phyloP scores from a whole-genome alignment of 2,113 vertebrate genomes.

The Todiramphus chloris region DNA sequence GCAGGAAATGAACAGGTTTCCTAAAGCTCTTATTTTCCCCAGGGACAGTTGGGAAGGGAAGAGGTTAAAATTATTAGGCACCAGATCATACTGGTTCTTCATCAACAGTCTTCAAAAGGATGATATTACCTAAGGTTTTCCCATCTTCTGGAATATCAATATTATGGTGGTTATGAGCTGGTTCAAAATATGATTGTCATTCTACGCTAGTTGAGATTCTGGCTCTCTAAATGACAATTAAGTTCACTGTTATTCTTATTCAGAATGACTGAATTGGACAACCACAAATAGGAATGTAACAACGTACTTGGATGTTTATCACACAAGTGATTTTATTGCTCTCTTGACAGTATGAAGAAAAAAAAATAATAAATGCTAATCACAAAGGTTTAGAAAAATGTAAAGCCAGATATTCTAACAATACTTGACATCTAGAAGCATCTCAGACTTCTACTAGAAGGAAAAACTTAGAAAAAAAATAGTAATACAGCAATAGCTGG shows the following conservation, averaged over 20 bases:
- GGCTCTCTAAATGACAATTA: neutral
- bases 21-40: conserved; percentile 1
- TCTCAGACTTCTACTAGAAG: neutral
- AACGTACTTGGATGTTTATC: neutral
- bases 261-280: neutral
- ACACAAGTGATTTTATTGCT: neutral
- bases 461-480: neutral
- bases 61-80: neutral
- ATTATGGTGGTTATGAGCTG: too few relatives aligned
- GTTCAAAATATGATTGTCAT: neutral
- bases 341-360: neutral
- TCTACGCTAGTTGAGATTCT: neutral
- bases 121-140: neutral
- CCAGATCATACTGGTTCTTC: neutral
- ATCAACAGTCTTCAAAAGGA: neutral
- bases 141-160: neutral
- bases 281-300: neutral
- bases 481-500: neutral
- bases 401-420: neutral
- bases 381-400: neutral
- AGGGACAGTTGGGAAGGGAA: neutral
- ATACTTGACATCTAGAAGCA: neutral
- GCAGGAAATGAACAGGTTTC: conserved; percentile 69
- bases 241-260: neutral
- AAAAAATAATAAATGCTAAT: neutral